Percentiles rank a stretch among this genome's conserved stretches.
These are phyloP conservation scores for Dryomyza anilis DNA, from an alignment of 2,888 invertebrate genomes.

Conservation along the genomic window DNA sequence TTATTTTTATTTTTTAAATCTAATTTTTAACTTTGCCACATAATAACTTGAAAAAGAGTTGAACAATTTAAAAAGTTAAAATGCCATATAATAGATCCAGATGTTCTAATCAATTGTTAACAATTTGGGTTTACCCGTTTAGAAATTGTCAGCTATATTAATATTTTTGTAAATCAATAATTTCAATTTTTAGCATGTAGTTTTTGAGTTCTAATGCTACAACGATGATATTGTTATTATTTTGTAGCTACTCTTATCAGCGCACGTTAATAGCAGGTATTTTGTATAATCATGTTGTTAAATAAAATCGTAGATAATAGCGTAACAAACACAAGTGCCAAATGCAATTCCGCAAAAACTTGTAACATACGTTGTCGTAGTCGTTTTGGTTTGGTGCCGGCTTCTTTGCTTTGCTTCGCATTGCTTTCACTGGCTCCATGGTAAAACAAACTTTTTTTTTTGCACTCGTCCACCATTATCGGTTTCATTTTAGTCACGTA, in stretches of 20 bases:
- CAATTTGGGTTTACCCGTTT: too few species aligned
- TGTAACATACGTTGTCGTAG: not conserved
- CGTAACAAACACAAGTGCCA: not conserved
- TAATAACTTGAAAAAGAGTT: too few species aligned
- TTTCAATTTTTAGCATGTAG: not conserved
- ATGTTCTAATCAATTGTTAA: too few species aligned
- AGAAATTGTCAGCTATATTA: too few species aligned
- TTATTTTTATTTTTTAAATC: too few species aligned
- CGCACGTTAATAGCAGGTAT: not conserved
- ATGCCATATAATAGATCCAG: too few species aligned
- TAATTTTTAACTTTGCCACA: too few species aligned
- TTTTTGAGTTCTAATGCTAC: not conserved
- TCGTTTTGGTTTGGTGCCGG: not conserved
- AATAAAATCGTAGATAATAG: too few species aligned
- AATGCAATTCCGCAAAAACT: constrained; percentile 1
- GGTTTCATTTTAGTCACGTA: constrained; percentile 23
- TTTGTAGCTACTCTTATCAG: not conserved
- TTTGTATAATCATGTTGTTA: too few species aligned
- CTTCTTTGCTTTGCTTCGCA: not conserved
- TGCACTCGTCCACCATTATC: constrained; percentile 15
- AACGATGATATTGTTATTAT: not conserved
- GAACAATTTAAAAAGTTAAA: too few species aligned
- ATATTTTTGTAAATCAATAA: too few species aligned
- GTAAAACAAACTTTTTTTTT: too few species aligned
- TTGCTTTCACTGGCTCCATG: not conserved